Percentiles rank a stretch among this genome's conserved stretches.
These are phyloP conservation scores for Lordiphosa andalusiaca DNA, from an alignment of 2,888 invertebrate species.

Conservation along the genomic window DNA sequence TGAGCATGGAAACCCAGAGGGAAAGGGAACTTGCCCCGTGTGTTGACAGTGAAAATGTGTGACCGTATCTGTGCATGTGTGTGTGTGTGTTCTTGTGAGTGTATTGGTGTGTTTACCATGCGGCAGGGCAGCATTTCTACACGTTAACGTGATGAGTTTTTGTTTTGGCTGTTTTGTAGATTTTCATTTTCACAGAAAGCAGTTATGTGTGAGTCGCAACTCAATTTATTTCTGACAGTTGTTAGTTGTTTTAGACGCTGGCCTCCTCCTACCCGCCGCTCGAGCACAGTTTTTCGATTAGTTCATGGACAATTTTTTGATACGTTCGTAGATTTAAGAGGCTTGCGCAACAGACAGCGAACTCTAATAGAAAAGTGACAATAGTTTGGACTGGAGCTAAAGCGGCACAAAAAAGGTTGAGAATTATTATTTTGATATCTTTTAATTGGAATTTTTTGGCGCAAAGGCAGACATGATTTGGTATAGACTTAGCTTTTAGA, in stretches of 20 bases:
- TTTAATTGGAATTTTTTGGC: too few relatives aligned
- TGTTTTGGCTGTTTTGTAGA: constrained; percentile 42
- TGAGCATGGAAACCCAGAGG: constrained; percentile 33
- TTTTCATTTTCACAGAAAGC: constrained; percentile 27
- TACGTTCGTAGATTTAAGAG: too few relatives aligned
- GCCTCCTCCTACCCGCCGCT: too few relatives aligned
- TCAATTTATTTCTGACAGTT: constrained; percentile 49
- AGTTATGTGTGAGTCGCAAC: constrained; percentile 28
- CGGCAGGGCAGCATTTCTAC: constrained; percentile 42
- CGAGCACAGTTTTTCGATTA: too few relatives aligned
- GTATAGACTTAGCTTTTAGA: too few relatives aligned
- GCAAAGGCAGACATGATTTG: too few relatives aligned
- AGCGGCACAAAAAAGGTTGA: too few relatives aligned
- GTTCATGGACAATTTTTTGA: too few relatives aligned
- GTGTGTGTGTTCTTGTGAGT: constrained; percentile 12
- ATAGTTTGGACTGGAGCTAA: too few relatives aligned
- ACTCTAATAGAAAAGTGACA: too few relatives aligned
- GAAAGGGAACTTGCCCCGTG: constrained; percentile 23
- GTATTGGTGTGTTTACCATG: constrained; percentile 29
- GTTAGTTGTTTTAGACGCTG: constrained; percentile 18
- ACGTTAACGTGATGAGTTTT: constrained; percentile 55
- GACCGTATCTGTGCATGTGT: constrained; percentile 26
- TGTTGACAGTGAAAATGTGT: constrained; percentile 57
- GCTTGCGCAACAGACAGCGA: too few relatives aligned
- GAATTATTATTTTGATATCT: too few relatives aligned